Percentiles rank a stretch among this genome's conserved stretches.
These are phyloP conservation scores for Pygoscelis adeliae DNA, from an alignment of 2,113 vertebrate genomes.

Conservation along the genomic window DNA sequence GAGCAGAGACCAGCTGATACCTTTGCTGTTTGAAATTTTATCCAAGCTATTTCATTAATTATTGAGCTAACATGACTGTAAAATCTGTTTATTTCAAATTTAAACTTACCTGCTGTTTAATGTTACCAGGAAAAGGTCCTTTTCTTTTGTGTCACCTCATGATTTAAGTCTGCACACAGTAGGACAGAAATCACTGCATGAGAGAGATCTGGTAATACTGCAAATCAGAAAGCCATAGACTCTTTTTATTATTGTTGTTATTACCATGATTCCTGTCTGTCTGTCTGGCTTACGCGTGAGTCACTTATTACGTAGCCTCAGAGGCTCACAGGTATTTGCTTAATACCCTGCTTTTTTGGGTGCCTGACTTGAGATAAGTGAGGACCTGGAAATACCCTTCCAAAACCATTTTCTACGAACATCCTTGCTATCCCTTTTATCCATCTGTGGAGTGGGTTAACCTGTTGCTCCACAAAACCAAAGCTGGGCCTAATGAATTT, in stretches of 20 bases:
- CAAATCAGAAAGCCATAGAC: background rate
- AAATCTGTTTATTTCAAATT: conserved; percentile 24
- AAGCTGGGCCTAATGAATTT: background rate
- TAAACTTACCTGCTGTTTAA: background rate
- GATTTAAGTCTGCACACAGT: background rate
- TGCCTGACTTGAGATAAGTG: background rate
- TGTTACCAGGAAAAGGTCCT: background rate
- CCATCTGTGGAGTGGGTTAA: background rate
- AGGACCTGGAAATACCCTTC: background rate
- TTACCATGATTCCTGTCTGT: background rate
- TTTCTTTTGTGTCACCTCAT: background rate
- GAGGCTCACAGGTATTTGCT: background rate
- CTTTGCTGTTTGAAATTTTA: conserved; percentile 46
- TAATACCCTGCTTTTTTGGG: background rate
- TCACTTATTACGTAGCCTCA: background rate
- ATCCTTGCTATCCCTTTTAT: background rate
- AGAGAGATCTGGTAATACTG: background rate
- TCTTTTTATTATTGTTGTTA: background rate
- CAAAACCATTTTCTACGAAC: background rate
- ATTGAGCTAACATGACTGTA: conserved; percentile 13
- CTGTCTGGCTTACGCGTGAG: background rate
- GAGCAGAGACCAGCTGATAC: conserved; percentile 27
- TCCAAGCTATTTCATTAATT: conserved; percentile 46
- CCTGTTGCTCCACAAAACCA: background rate
- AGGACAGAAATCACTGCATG: background rate